Conservation (phyloP, 2,797 vertebrate species). For the Eupleurogrammus muticus region DNA sequence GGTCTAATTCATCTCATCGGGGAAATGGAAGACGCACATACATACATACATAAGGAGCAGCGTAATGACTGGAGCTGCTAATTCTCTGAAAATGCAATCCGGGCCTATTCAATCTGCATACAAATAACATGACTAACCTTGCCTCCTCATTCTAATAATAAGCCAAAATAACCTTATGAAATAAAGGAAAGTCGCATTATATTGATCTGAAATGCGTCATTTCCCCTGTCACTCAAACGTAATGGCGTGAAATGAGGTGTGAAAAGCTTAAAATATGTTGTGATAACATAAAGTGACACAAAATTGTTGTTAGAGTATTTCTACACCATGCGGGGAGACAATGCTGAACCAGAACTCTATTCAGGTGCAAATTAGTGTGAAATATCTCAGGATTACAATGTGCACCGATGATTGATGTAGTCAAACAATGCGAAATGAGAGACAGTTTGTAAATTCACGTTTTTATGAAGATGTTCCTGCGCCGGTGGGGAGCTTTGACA, state of each 20-base stretch:
- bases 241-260: too few species aligned
- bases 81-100: constrained; percentile 26
- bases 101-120: too few species aligned
- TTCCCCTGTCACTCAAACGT: too few species aligned
- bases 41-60: background rate
- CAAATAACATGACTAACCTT: too few species aligned
- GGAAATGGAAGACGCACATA: constrained; percentile 15
- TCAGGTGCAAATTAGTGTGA: constrained; percentile 70
- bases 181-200: too few species aligned
- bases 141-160: too few species aligned
- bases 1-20: constrained; percentile 15
- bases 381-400: constrained; percentile 31
- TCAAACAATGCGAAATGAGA: constrained; percentile 35
- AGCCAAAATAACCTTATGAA: too few species aligned
- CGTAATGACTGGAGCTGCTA: constrained; percentile 12
- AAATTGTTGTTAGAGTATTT: too few species aligned
- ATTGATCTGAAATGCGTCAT: too few species aligned
- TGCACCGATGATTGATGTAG: constrained; percentile 18
- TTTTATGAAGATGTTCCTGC: background rate
- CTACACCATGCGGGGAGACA: too few species aligned
- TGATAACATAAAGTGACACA: too few species aligned
- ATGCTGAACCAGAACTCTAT: background rate
- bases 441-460: constrained; percentile 1
- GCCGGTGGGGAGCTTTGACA: background rate
- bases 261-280: too few species aligned